Percentiles rank a stretch among this genome's conserved stretches.
Evolutionary conservation across 2,888 invertebrate genomes (phyloP).

Genomic region (Clistopyga incitator): DNA sequence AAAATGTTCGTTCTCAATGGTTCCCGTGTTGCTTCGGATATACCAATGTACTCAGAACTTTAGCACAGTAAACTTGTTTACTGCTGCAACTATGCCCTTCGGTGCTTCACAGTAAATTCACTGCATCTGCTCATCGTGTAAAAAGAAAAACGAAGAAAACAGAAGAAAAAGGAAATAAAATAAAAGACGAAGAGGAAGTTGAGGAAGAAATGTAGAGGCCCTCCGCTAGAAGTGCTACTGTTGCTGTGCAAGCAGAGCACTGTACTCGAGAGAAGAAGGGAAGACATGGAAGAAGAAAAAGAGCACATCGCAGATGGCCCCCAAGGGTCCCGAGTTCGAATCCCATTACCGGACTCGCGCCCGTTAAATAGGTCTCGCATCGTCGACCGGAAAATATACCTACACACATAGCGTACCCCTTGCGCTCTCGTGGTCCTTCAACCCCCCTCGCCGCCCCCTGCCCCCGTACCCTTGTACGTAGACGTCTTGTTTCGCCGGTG

Average conservation of each 20-base stretch:
- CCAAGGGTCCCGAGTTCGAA: slow-evolving; percentile 83
- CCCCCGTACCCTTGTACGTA: slow-evolving; percentile 29
- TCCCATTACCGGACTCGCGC: slow-evolving; percentile 84
- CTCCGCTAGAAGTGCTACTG: slow-evolving; percentile 36
- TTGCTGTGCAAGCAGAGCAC: slow-evolving; percentile 42
- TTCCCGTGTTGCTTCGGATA: background rate
- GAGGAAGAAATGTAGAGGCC: slow-evolving; percentile 29
- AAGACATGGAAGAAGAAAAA: slow-evolving; percentile 57
- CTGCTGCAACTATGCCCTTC: slow-evolving; percentile 17
- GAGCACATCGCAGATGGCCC: slow-evolving; percentile 80
- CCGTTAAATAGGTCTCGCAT: slow-evolving; percentile 85
- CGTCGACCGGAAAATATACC: slow-evolving; percentile 84
- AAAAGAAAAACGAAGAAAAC: background rate
- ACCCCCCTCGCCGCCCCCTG: slow-evolving; percentile 36
- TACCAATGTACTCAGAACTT: slow-evolving; percentile 31
- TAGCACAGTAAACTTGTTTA: slow-evolving; percentile 19
- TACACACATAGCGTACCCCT: slow-evolving; percentile 61
- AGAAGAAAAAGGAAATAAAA: background rate
- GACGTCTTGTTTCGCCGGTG: slow-evolving; percentile 44
- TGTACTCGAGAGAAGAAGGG: slow-evolving; percentile 72
- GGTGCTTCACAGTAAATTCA: slow-evolving; percentile 32
- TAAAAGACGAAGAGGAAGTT: slow-evolving; percentile 38
- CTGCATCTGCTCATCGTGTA: slow-evolving; percentile 5
- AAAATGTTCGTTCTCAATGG: background rate
- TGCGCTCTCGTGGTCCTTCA: slow-evolving; percentile 50